These are phyloP conservation scores for Elephantulus edwardii DNA, from an alignment of 2,113 vertebrate genomes.

Conservation along the genomic window DNA sequence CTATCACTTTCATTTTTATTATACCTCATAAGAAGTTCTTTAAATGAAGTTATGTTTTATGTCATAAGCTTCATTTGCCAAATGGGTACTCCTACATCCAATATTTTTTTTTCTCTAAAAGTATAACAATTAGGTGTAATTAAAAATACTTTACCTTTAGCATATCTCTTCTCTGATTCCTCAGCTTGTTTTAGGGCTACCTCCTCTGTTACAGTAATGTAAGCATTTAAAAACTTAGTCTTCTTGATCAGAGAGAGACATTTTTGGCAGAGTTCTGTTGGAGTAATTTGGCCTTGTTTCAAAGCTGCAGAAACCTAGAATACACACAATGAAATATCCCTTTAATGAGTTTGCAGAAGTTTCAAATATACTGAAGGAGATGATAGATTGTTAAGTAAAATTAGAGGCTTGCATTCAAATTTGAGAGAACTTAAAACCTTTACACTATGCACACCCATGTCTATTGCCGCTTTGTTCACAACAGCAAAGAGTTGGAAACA, in stretches of 20 bases:
- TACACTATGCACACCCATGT: no score
- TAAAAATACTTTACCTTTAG: slow-evolving; percentile 83
- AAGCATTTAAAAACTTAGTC: slow-evolving; percentile 92
- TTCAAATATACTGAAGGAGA: not conserved
- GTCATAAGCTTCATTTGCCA: slow-evolving; percentile 42
- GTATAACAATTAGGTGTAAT: not conserved
- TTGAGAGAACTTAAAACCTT: not conserved
- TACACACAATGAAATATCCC: not conserved
- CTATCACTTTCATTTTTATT: slow-evolving; percentile 6
- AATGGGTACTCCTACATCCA: slow-evolving; percentile 21
- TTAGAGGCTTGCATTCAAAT: slow-evolving; percentile 2
- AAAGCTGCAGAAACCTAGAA: slow-evolving; percentile 90
- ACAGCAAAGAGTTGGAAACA: no score
- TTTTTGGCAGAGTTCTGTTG: slow-evolving; percentile 91
- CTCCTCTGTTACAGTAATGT: slow-evolving; percentile 91
- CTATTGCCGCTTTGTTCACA: no score
- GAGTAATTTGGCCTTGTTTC: slow-evolving; percentile 88
- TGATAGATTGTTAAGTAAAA: not conserved
- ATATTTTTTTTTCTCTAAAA: slow-evolving; percentile 14
- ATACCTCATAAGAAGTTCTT: slow-evolving; percentile 26
- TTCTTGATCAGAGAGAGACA: slow-evolving; percentile 91
- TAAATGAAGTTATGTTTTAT: slow-evolving; percentile 18
- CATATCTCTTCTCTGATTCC: slow-evolving; percentile 89
- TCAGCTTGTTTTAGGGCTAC: slow-evolving; percentile 90
- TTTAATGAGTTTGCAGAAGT: not conserved